These are phyloP conservation scores for Caiman crocodilus DNA, from an alignment of 2,797 vertebrate genomes.

Conservation along the genomic window DNA sequence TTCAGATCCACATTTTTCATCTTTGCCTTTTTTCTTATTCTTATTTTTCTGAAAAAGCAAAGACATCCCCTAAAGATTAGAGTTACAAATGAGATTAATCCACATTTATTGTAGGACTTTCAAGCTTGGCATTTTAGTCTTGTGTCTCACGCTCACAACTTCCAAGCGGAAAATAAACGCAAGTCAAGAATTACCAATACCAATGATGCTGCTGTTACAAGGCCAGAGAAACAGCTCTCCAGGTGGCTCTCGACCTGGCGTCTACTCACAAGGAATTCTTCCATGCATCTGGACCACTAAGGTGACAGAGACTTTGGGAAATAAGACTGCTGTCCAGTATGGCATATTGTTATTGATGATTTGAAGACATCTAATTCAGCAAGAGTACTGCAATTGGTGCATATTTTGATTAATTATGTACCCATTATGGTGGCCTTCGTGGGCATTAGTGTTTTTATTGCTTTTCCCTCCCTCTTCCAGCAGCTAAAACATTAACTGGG, in stretches of 20 bases:
- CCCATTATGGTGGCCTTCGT: neutral
- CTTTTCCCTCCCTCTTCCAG: neutral
- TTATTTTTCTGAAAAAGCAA: constrained; percentile 90
- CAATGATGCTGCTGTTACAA: neutral
- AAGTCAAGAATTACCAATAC: neutral
- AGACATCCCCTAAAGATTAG: neutral
- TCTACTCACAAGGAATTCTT: neutral
- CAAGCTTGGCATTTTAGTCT: neutral
- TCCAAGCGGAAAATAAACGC: constrained; percentile 17
- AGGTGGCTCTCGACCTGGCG: neutral
- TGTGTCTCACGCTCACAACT: neutral
- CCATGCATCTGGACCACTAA: neutral
- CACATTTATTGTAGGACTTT: neutral
- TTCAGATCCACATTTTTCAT: constrained; percentile 97
- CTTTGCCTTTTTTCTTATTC: constrained; percentile 98
- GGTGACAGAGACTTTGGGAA: too few species aligned
- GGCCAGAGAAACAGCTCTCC: neutral
- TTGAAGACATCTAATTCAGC: neutral
- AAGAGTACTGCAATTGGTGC: neutral
- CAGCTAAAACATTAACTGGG: neutral
- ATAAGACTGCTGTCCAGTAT: too few species aligned
- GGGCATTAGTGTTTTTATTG: neutral
- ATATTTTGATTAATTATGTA: neutral
- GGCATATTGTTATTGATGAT: neutral
- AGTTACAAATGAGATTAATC: rapidly evolving